phyloP scores from a whole-genome alignment of 2,113 vertebrate species.

The Ia io region DNA sequence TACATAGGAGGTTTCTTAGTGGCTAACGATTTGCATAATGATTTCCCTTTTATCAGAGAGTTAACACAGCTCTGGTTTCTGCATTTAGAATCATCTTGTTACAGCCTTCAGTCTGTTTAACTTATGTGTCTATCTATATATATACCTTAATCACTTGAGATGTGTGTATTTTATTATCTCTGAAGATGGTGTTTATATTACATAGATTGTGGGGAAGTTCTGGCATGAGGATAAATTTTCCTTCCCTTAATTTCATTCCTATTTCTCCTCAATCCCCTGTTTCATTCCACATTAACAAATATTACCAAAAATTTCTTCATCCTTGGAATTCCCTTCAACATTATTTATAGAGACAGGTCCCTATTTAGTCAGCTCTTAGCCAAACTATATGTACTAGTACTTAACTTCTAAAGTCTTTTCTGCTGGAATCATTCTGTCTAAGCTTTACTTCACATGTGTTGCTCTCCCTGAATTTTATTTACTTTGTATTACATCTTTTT shows the following conservation, averaged over 20 bases:
- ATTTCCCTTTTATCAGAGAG: constrained; percentile 55
- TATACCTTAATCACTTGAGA: not conserved
- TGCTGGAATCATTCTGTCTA: not conserved
- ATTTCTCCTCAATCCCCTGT: constrained; percentile 26
- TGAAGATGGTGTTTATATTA: not conserved
- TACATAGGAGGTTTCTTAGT: constrained; percentile 61
- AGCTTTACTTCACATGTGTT: constrained; percentile 17
- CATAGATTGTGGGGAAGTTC: constrained; percentile 26
- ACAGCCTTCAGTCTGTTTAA: constrained; percentile 56
- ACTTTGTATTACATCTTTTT: not conserved
- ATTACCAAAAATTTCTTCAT: constrained; percentile 4
- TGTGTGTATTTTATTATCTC: constrained; percentile 6
- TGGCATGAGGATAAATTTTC: constrained; percentile 42
- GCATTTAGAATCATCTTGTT: constrained; percentile 59
- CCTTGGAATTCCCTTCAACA: constrained; percentile 13
- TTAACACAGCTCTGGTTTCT: constrained; percentile 58
- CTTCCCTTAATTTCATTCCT: constrained; percentile 40
- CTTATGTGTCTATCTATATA: constrained; percentile 24
- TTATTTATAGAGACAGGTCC: constrained; percentile 36
- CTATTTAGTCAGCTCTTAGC: not conserved
- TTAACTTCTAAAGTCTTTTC: constrained; percentile 2
- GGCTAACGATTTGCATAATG: constrained; percentile 68
- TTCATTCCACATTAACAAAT: constrained; percentile 26
- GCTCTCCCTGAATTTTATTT: constrained; percentile 7
- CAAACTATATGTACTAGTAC: not conserved